Evolutionary conservation across 2,797 vertebrate genomes (phyloP).

Genomic region (Margarornis squamiger): DNA sequence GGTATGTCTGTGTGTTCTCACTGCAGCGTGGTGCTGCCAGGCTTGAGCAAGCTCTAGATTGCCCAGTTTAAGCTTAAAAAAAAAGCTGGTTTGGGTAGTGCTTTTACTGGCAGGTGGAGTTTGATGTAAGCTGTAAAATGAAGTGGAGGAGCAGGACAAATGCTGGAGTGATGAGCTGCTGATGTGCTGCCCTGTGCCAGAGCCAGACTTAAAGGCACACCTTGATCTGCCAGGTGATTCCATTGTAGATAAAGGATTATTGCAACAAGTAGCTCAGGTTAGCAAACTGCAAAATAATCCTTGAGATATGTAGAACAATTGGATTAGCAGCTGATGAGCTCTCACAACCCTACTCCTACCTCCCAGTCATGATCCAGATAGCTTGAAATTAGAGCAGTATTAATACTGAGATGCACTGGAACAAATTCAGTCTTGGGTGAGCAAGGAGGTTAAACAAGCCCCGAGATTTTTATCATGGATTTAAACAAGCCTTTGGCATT

Average conservation of each 20-base stretch:
- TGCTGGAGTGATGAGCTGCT: not conserved
- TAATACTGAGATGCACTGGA: not conserved
- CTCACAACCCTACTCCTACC: not conserved
- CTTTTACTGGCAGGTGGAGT: not conserved
- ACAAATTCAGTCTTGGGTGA: not conserved
- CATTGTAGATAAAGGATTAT: not conserved
- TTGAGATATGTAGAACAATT: not conserved
- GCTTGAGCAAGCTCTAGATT: not conserved
- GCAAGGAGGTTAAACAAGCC: not conserved
- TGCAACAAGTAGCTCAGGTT: constrained; percentile 10
- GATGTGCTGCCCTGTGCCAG: not conserved
- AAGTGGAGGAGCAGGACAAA: not conserved
- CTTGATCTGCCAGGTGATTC: not conserved
- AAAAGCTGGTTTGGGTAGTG: not conserved
- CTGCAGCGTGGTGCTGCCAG: not conserved
- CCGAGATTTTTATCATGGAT: not conserved
- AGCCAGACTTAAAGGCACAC: not conserved
- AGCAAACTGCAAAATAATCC: constrained; percentile 21
- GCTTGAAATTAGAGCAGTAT: not conserved
- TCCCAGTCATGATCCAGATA: not conserved
- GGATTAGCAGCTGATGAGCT: constrained; percentile 8
- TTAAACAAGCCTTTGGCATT: not conserved
- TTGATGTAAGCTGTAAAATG: not conserved
- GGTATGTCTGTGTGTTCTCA: not conserved
- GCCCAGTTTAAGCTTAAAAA: not conserved